A percentile compares a stretch with the other conserved stretches of the same genome.
Evolutionary conservation across 2,888 invertebrate genomes (phyloP).

Genomic region (Eupithecia pulchellata): DNA sequence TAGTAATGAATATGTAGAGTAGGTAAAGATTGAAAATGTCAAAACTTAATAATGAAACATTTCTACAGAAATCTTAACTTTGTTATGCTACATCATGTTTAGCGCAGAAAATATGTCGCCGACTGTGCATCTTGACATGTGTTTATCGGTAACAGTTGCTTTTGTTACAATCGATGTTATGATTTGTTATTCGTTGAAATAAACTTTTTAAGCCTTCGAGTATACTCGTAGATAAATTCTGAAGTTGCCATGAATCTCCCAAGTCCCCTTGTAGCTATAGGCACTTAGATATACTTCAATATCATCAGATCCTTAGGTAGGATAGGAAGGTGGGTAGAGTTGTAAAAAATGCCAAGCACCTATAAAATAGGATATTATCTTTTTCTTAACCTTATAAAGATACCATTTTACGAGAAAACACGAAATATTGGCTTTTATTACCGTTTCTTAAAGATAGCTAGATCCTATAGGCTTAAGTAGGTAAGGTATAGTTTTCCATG

Average conservation of each 20-base stretch:
- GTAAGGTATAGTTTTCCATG: conserved; percentile 30
- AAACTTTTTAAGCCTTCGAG: neutral
- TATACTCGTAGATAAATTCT: neutral
- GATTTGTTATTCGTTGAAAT: neutral
- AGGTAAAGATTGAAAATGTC: neutral
- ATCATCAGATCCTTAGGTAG: conserved; percentile 24
- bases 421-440: conserved; percentile 45
- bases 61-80: neutral
- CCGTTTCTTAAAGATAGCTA: conserved; percentile 28
- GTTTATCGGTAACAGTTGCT: neutral
- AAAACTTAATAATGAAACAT: neutral
- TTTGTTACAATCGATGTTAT: neutral
- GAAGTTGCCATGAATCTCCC: neutral
- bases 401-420: conserved; percentile 46
- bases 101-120: neutral
- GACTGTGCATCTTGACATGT: neutral
- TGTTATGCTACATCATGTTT: neutral
- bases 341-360: conserved; percentile 35
- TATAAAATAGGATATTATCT: conserved; percentile 41
- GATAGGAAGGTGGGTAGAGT: conserved; percentile 24
- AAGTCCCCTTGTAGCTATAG: neutral
- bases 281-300: neutral
- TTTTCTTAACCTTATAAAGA: conserved; percentile 46
- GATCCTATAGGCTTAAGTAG: conserved; percentile 16
- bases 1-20: neutral